Evolutionary conservation across 2,113 vertebrate genomes (phyloP).

Genomic region (Heliornis fulica): DNA sequence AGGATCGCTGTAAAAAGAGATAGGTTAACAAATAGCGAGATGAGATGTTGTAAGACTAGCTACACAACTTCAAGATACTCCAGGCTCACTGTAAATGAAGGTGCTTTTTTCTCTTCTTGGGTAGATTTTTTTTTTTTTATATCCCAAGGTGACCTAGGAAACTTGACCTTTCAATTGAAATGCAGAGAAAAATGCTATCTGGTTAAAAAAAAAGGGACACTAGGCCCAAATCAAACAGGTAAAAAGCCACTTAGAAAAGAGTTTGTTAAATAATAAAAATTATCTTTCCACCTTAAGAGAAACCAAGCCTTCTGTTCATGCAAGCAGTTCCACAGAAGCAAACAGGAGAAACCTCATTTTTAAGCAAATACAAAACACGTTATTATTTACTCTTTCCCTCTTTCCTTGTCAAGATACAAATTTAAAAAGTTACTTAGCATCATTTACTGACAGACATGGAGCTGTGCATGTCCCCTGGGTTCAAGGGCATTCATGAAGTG

Average conservation of each 20-base stretch:
- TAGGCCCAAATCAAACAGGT: not conserved
- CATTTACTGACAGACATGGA: not conserved
- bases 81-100: not conserved
- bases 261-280: not conserved
- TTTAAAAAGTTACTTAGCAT: not conserved
- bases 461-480: not conserved
- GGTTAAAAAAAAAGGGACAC: not conserved
- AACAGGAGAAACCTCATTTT: not conserved
- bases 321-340: not conserved
- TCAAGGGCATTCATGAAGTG: not conserved
- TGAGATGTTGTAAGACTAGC: not conserved
- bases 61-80: not conserved
- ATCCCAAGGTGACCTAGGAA: conserved; percentile 35
- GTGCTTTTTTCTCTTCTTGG: not conserved
- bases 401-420: not conserved
- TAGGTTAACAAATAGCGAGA: not conserved
- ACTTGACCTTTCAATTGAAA: conserved; percentile 26
- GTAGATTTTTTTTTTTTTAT: not conserved
- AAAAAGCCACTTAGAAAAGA: not conserved
- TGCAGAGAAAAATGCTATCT: not conserved
- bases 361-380: not conserved
- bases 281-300: not conserved
- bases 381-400: not conserved
- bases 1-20: not conserved
- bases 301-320: not conserved